A percentile compares a stretch with the other conserved stretches of the same genome.
These are phyloP conservation scores for Drosophila bipectinata DNA, from an alignment of 1,140 invertebrate species.

Conservation along the genomic window DNA sequence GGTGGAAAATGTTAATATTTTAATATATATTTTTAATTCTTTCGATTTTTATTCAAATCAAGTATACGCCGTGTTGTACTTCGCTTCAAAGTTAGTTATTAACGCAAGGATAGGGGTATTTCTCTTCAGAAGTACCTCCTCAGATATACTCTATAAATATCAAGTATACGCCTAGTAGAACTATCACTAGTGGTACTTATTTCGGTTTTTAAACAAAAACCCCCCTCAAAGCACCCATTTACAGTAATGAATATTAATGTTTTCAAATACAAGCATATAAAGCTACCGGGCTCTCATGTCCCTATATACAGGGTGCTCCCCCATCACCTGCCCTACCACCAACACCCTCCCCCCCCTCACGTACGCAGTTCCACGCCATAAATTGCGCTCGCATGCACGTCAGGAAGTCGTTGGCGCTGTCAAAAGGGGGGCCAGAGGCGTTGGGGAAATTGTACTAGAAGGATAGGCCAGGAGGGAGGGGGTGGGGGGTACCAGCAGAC, in stretches of 20 bases:
- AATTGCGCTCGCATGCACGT: constrained; percentile 56
- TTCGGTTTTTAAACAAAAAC: background rate
- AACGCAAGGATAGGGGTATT: background rate
- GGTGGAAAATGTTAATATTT: no score
- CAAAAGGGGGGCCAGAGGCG: constrained; percentile 10
- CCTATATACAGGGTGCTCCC: constrained; percentile 8
- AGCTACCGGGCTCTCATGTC: constrained; percentile 4
- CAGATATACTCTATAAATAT: background rate
- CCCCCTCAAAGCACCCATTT: background rate
- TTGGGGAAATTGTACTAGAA: background rate
- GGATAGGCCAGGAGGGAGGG: background rate
- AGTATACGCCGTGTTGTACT: background rate
- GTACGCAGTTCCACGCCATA: constrained; percentile 50
- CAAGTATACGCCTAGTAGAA: no score
- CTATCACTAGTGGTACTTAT: background rate
- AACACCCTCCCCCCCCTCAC: constrained; percentile 3
- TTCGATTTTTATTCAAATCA: background rate
- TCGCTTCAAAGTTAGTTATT: no score
- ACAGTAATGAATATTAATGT: constrained; percentile 28
- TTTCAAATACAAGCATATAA: background rate
- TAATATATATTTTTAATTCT: background rate
- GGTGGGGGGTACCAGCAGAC: background rate
- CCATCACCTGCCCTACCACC: no score
- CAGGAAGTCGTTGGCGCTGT: constrained; percentile 54
- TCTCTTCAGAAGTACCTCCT: background rate